These are phyloP conservation scores for Andricus quercusramuli DNA, from an alignment of 2,888 invertebrate genomes.

Conservation along the genomic window DNA sequence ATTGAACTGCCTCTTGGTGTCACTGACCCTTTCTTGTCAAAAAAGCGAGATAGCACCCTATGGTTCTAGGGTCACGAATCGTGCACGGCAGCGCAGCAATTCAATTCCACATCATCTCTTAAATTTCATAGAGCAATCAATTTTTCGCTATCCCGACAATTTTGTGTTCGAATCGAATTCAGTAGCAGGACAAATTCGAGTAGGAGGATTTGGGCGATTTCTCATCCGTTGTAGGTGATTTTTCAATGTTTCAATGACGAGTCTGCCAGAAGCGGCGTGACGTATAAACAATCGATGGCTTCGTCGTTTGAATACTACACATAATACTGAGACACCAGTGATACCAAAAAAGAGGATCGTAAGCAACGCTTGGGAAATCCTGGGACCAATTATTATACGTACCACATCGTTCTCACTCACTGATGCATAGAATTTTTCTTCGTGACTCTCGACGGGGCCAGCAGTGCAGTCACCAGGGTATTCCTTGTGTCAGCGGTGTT, in stretches of 20 bases:
- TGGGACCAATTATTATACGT: constrained; percentile 32
- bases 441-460: constrained; percentile 27
- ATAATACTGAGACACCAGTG: background rate
- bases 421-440: constrained; percentile 40
- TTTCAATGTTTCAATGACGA: constrained; percentile 41
- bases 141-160: constrained; percentile 32
- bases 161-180: constrained; percentile 35
- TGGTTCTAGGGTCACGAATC: background rate
- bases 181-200: constrained; percentile 30
- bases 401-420: constrained; percentile 34
- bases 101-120: constrained; percentile 30
- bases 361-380: constrained; percentile 40
- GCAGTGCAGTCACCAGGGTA: constrained; percentile 21
- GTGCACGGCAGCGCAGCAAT: constrained; percentile 20
- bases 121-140: constrained; percentile 31
- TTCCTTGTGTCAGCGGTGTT: constrained; percentile 37
- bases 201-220: constrained; percentile 32
- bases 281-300: constrained; percentile 33
- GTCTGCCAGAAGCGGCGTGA: constrained; percentile 29
- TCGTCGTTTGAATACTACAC: constrained; percentile 16
- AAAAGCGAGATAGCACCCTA: too few relatives aligned
- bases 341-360: background rate
- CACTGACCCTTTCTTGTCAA: too few relatives aligned
- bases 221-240: constrained; percentile 33
- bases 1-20: too few relatives aligned